Base-by-base conservation (phyloP, 2,113 vertebrate species). In the Mustelus asterias region DNA sequence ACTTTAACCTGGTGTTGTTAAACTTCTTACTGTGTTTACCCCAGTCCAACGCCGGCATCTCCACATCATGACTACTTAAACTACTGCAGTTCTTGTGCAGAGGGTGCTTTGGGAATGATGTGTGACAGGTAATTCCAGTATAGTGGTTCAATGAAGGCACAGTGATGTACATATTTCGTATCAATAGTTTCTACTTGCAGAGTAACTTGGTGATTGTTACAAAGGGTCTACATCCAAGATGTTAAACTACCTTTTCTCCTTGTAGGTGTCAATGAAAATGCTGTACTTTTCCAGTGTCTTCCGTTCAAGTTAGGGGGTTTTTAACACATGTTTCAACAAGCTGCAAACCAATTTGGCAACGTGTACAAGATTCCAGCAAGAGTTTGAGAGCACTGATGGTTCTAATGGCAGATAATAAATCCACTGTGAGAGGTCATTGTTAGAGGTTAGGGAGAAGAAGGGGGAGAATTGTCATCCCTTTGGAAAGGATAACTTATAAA, bases 381-480 rank as follows among this genome's bases (percentile, higher is more conserved):
- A 95, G 69, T 72, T 76, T 69, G 92, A 69, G 26, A 70, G 92
- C 92, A 69, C 29, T 69, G 92, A 70, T 94, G 65, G 22, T 69
- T 20, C 41, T 94, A 94, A 94, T 76, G 41, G 94, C 22, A 14
- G 69, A 95, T 48, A 72, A 95, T 95, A 95, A 95, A 95, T 95
- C 94, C 94, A 72, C 41, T 95, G 94, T 48, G 94, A 95, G 69
- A 76, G 94, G 94, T 72, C 94, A 72, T 95, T 95, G 94, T 72
- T 95, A 95, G 94, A 95, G 94, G 94, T 95, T 70, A 95, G 94
- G 94, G 94, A 94, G 67, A 72, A 48, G 67, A 72, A 72, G 41
- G 41, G 93, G 93, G 67, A 70, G 93, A 95, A 69, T 72, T 95
- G 67, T 95, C 94, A 95, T 95, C 94, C 67, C 44, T 95, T 76